Conservation (phyloP, 1,140 invertebrate genomes). For the Dreissena polymorpha region DNA sequence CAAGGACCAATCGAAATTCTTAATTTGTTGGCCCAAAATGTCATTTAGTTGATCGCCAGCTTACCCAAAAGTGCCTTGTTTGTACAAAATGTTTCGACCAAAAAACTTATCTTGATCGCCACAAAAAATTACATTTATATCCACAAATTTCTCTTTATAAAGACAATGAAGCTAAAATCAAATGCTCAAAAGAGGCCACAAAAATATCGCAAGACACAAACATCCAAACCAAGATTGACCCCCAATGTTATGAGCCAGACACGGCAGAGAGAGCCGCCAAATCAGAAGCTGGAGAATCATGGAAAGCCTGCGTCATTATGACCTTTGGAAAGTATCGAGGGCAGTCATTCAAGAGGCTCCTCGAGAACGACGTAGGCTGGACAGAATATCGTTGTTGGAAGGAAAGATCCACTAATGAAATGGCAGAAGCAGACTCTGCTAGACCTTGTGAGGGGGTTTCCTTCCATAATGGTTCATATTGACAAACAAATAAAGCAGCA, state of each 20-base stretch:
- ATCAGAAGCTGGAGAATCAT: background rate
- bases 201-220: no score
- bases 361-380: slow-evolving; percentile 2
- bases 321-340: slow-evolving; percentile 6
- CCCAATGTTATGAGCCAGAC: background rate
- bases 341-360: slow-evolving; percentile 2
- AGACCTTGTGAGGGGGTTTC: background rate
- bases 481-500: no score
- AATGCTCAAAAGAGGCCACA: no score
- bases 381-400: background rate
- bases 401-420: background rate
- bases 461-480: background rate
- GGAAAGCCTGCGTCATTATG: slow-evolving; percentile 5
- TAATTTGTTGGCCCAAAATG: no score
- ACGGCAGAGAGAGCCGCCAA: background rate
- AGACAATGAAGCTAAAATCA: no score
- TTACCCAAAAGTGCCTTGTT: no score
- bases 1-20: no score
- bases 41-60: no score
- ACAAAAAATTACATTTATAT: no score
- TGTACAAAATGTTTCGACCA: no score
- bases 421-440: slow-evolving; percentile 8
- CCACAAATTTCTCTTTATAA: no score
- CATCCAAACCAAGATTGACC: background rate
- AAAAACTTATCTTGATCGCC: no score